phyloP scores from a whole-genome alignment of 2,797 vertebrate genomes.

The Meriones psammophilus region DNA sequence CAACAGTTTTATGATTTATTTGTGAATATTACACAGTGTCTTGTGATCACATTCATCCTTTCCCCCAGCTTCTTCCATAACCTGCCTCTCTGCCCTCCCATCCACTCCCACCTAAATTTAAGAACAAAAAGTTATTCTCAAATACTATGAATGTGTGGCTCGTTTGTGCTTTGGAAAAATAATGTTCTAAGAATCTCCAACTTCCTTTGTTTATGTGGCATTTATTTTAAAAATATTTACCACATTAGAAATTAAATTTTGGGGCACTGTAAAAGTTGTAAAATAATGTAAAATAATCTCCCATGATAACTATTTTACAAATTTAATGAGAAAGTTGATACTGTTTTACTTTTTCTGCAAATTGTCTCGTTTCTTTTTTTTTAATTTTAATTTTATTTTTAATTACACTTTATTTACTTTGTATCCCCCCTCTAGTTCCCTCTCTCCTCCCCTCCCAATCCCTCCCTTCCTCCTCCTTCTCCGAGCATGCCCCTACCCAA shows the following conservation, averaged over 20 bases:
- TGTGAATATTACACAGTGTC: not conserved
- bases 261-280: not conserved
- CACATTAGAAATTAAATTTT: not conserved
- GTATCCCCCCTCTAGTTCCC: no score
- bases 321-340: not conserved
- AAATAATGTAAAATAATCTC: constrained; percentile 30
- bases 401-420: no score
- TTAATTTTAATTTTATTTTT: no score
- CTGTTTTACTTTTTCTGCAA: not conserved
- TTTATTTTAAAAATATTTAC: not conserved
- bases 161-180: not conserved
- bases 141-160: not conserved
- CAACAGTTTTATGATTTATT: not conserved
- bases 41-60: no score
- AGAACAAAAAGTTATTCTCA: not conserved
- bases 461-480: no score
- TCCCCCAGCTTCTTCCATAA: not conserved
- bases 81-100: not conserved
- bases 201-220: not conserved
- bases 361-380: not conserved
- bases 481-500: no score
- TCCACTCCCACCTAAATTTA: not conserved
- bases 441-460: no score
- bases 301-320: not conserved
- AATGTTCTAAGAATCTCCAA: not conserved